Percentiles rank a stretch among this genome's conserved stretches.
phyloP scores from a whole-genome alignment of 2,888 invertebrate species.

The Cabera pusaria region DNA sequence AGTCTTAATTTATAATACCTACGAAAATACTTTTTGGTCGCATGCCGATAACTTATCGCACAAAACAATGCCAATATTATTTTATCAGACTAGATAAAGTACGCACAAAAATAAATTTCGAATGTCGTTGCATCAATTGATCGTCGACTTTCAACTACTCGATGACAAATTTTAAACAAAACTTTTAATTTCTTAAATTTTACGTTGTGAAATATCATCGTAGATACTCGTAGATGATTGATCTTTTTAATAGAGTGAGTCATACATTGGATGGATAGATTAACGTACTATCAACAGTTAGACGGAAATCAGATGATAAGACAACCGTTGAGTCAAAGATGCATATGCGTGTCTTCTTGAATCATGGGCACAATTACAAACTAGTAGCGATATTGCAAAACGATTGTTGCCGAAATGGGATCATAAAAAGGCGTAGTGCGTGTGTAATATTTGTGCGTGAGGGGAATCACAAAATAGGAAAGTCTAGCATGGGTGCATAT shows the following conservation, averaged over 20 bases:
- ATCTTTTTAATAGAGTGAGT: slow-evolving; percentile 10
- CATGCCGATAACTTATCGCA: too few species aligned
- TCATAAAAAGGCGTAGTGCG: slow-evolving; percentile 24
- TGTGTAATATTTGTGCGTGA: slow-evolving; percentile 26
- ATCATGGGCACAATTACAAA: slow-evolving; percentile 1
- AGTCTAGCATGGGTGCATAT: slow-evolving; percentile 23
- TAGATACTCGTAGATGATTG: slow-evolving; percentile 13
- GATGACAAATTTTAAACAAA: neutral
- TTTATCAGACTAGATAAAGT: too few species aligned
- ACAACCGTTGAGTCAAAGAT: too few species aligned
- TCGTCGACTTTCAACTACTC: too few species aligned
- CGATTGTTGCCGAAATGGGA: slow-evolving; percentile 8
- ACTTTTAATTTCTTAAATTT: slow-evolving; percentile 11
- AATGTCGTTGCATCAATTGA: slow-evolving; percentile 25
- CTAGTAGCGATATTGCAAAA: neutral
- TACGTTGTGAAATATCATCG: slow-evolving; percentile 10
- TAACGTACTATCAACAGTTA: neutral
- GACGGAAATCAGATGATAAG: slow-evolving; percentile 7
- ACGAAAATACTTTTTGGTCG: too few species aligned
- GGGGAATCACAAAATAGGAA: slow-evolving; percentile 26
- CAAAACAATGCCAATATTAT: too few species aligned
- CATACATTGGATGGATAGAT: slow-evolving; percentile 5
- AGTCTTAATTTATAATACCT: too few species aligned
- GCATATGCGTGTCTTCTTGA: slow-evolving; percentile 3
- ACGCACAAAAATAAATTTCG: slow-evolving; percentile 28